Evolutionary conservation across 2,113 vertebrate species (phyloP), one percentile per base, ranked within the genome.

Genomic region (Glareola pratincola): DNA sequence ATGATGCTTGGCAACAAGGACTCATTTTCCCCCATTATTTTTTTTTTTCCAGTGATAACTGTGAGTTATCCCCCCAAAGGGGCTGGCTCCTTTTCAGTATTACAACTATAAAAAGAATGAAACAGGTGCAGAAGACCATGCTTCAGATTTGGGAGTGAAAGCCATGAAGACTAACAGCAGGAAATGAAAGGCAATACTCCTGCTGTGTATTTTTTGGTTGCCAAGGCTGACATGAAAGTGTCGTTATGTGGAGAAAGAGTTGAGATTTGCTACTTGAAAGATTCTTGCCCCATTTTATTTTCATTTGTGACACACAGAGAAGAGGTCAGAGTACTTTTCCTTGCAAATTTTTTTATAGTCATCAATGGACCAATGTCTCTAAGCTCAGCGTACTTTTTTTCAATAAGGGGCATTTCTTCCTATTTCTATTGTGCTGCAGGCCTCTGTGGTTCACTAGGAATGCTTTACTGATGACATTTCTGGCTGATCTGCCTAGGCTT

Each of bases 171-270:
- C 34, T 90, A 94, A 93, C 84, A 90, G 84, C 87, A 95, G 92
- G 90, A 96, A 95, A 94, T 82, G 69, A 92, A 95, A 94, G 39
- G 66, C 62, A 91, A 30, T 94, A 94, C 78, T 96, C 56, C 71
- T 88, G 67, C 64, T 78, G 69, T 64, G 36, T 91, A 64, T 94
- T 91, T 91, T 88, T 89, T 72, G 27, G 45, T 92, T 96, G 84
- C 92, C 93, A 96, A 79, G 77, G 53, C 66, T 92, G 74, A 96
- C 41, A 73, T 57, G 53, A 76, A 23, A 75, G 69, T 69, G 51
- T 72, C 10, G 3, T 92, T 95, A 79, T 2, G 0, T 41, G 12
- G 36, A 93, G 53, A 96, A 93, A 53, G 57, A 64, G 22, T 41
- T 85, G 66, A 85, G 45, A 73, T 82, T 87, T 91, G 62, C 71